Evolutionary conservation across 2,888 invertebrate genomes (phyloP).

Genomic region (Oxycera nigricornis): DNA sequence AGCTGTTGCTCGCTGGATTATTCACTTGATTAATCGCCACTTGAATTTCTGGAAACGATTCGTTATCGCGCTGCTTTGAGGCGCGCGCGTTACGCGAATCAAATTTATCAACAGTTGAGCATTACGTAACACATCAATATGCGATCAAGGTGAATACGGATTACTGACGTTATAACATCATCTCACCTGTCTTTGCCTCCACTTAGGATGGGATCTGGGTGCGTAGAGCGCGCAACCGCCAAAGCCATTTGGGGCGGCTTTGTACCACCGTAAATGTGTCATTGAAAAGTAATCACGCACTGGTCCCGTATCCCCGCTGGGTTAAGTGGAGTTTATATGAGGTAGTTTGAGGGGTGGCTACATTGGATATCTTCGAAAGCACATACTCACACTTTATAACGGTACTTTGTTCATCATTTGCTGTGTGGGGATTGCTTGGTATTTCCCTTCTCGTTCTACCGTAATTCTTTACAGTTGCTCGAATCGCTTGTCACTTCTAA

Average conservation of each 20-base stretch:
- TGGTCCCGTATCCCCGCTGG: no score
- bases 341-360: no score
- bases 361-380: no score
- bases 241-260: no score
- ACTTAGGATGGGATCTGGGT: no score
- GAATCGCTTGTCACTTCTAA: neutral
- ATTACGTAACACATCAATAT: no score
- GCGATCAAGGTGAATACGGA: neutral
- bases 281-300: no score
- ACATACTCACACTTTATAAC: no score
- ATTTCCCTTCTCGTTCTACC: neutral
- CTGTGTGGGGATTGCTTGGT: neutral
- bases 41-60: constrained; percentile 7
- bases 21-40: constrained; percentile 35
- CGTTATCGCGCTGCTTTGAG: neutral
- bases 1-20: constrained; percentile 31
- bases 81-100: neutral
- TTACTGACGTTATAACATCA: no score
- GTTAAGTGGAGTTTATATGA: no score
- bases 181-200: neutral
- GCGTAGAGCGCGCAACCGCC: no score
- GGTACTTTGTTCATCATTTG: neutral
- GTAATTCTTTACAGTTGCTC: neutral
- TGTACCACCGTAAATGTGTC: constrained; percentile 8
- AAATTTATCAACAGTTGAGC: no score